Evolutionary conservation across 2,888 invertebrate genomes (phyloP).

Genomic region (Onchidella celtica): DNA sequence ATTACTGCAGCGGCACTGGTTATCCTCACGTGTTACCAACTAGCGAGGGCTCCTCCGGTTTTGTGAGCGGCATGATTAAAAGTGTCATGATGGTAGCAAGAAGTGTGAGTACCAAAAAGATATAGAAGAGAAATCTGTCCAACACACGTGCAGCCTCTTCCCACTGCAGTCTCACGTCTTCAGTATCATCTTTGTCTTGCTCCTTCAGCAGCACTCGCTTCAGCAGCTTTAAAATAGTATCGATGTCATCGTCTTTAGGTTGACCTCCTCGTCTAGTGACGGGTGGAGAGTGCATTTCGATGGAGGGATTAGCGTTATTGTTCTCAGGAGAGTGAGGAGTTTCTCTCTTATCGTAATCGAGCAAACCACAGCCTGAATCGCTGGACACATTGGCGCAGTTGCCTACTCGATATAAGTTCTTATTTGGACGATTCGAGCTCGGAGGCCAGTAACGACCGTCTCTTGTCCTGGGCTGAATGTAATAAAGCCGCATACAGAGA

Average conservation of each 20-base stretch:
- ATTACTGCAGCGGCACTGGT: too few relatives aligned
- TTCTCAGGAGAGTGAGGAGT: not conserved
- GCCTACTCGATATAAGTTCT: slow-evolving; percentile 50
- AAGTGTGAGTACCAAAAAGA: slow-evolving; percentile 81
- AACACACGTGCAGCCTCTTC: slow-evolving; percentile 81
- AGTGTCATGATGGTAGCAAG: slow-evolving; percentile 80
- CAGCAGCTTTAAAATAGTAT: slow-evolving; percentile 65
- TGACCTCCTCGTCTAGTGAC: slow-evolving; percentile 22
- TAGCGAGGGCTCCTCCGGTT: slow-evolving; percentile 37
- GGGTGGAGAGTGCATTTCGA: not conserved
- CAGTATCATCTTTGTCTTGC: slow-evolving; percentile 63
- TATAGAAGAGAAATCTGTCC: slow-evolving; percentile 82
- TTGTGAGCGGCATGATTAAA: slow-evolving; percentile 80
- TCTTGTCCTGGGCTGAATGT: slow-evolving; percentile 33
- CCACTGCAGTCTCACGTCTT: slow-evolving; percentile 69
- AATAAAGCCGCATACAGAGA: slow-evolving; percentile 63
- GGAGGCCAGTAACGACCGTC: slow-evolving; percentile 27
- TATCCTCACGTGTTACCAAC: slow-evolving; percentile 23
- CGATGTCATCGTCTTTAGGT: slow-evolving; percentile 57
- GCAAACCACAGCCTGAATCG: slow-evolving; percentile 71
- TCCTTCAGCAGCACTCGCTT: slow-evolving; percentile 67
- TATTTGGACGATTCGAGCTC: not conserved
- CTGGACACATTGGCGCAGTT: slow-evolving; percentile 64
- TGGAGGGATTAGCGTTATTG: not conserved
- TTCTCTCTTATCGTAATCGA: slow-evolving; percentile 63